Evolutionary conservation across 2,888 invertebrate species (phyloP).

Genomic region (Notodonta ziczac): DNA sequence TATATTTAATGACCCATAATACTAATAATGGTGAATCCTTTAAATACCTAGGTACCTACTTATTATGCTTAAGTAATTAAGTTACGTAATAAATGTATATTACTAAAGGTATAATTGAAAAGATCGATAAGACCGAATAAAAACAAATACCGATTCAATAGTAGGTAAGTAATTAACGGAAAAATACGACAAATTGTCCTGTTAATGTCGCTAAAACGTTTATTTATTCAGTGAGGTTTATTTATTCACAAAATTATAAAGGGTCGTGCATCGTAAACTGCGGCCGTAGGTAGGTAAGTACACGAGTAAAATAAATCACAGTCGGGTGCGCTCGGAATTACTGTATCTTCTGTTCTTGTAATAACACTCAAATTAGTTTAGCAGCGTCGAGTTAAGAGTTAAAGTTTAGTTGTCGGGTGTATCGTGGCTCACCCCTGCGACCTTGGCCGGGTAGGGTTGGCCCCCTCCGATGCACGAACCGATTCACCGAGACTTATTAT

Average conservation of each 20-base stretch:
- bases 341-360: conserved; percentile 4
- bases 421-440: conserved; percentile 60
- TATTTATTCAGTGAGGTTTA: conserved; percentile 37
- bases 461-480: conserved; percentile 53
- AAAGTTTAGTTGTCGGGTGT: conserved; percentile 6
- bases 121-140: conserved; percentile 8
- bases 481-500: conserved; percentile 48
- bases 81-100: too few species aligned
- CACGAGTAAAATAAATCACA: conserved; percentile 36
- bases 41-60: too few species aligned
- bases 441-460: conserved; percentile 68
- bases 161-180: conserved; percentile 15
- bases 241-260: conserved; percentile 27
- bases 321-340: neutral
- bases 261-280: conserved; percentile 38
- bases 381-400: neutral
- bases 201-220: conserved; percentile 32
- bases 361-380: conserved; percentile 5
- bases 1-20: too few species aligned
- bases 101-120: neutral
- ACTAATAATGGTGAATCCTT: too few species aligned
- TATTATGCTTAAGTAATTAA: too few species aligned
- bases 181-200: conserved; percentile 27
- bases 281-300: conserved; percentile 16
- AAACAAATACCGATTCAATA: conserved; percentile 6